Evolutionary conservation across 1,140 invertebrate genomes (phyloP).

Genomic region (Cyclargus thomasi): DNA sequence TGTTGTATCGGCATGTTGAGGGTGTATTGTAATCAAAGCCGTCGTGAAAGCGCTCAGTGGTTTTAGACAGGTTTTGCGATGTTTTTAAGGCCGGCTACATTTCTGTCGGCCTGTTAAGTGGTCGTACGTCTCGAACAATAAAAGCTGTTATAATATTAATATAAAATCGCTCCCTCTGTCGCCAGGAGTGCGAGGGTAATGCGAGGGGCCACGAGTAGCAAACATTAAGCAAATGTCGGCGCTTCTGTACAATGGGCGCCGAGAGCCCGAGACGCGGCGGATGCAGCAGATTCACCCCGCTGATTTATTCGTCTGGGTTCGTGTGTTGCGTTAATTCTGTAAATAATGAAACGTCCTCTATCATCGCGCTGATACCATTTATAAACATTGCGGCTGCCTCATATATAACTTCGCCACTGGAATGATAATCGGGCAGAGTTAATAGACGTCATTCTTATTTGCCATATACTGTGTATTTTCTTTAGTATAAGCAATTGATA

Average conservation of each 20-base stretch:
- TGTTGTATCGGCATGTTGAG: neutral
- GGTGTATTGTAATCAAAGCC: neutral
- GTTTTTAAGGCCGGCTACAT: neutral
- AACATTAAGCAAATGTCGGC: slow-evolving; percentile 48
- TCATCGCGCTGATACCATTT: slow-evolving; percentile 20
- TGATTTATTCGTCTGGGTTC: slow-evolving; percentile 71
- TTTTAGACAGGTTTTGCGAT: neutral
- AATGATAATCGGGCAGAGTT: neutral
- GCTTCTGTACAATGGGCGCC: slow-evolving; percentile 41
- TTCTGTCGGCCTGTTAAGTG: neutral
- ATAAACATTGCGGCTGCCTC: neutral
- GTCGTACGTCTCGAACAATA: neutral
- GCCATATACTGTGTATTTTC: no score
- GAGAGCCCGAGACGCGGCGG: slow-evolving; percentile 50
- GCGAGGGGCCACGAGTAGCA: slow-evolving; percentile 30
- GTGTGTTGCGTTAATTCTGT: slow-evolving; percentile 51
- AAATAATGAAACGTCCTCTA: slow-evolving; percentile 40
- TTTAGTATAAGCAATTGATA: no score
- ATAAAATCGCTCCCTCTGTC: slow-evolving; percentile 25
- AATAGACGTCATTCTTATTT: no score
- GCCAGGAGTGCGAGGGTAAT: slow-evolving; percentile 37
- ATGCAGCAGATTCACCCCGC: slow-evolving; percentile 59
- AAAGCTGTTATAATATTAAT: slow-evolving; percentile 12
- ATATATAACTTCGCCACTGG: neutral
- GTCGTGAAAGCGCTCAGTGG: neutral